A percentile compares a stretch with the other conserved stretches of the same genome.
Conservation (phyloP, 2,888 invertebrate species). For the Flexamia atlantica region DNA sequence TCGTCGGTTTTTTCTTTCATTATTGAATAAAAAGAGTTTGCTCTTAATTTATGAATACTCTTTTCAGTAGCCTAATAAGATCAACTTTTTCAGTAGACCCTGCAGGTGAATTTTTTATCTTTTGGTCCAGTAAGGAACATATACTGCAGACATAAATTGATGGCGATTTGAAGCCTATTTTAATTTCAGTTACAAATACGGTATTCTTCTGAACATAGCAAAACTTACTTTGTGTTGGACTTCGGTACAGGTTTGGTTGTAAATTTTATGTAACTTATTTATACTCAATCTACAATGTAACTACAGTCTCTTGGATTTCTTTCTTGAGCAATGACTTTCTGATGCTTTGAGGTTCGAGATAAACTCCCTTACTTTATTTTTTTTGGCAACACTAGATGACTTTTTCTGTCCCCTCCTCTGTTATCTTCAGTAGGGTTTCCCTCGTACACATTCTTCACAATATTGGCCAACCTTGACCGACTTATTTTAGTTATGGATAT, state of each 20-base stretch:
- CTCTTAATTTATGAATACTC: not conserved
- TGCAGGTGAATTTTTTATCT: too few species aligned
- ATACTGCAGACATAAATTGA: not conserved
- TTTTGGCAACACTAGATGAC: too few species aligned
- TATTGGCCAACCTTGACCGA: slow-evolving; percentile 45
- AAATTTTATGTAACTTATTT: too few species aligned
- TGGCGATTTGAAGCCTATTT: not conserved
- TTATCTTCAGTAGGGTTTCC: slow-evolving; percentile 42
- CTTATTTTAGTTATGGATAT: slow-evolving; percentile 19
- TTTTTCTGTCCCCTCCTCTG: slow-evolving; percentile 1
- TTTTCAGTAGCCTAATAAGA: too few species aligned
- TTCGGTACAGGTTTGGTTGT: too few species aligned
- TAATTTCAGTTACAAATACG: too few species aligned
- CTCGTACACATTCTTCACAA: slow-evolving; percentile 33
- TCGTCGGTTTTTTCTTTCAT: too few species aligned
- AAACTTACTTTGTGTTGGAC: too few species aligned
- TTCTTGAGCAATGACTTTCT: slow-evolving; percentile 39
- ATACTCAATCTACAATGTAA: not conserved
- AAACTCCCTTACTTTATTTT: slow-evolving; percentile 47
- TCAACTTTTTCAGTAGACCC: too few species aligned
- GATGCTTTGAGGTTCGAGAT: slow-evolving; percentile 33
- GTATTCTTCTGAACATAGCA: too few species aligned
- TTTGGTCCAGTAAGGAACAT: too few species aligned
- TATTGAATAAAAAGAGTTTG: not conserved
- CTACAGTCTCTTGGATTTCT: not conserved